Percentiles rank a stretch among this genome's conserved stretches.
Evolutionary conservation across 2,113 vertebrate species (phyloP).

Genomic region (Mixornis gularis): DNA sequence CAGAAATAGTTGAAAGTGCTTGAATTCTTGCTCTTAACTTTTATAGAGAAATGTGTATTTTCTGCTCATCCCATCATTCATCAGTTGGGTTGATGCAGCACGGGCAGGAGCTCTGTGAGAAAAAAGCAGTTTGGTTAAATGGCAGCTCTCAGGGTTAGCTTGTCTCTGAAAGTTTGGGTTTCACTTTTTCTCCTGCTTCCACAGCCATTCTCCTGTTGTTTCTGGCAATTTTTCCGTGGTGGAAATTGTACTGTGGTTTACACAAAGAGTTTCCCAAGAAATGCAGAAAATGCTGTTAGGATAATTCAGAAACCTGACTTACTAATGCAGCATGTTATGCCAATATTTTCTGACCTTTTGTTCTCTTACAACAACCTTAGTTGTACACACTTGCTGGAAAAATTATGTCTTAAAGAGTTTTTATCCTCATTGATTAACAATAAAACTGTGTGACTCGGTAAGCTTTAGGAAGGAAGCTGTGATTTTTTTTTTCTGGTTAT

Average conservation of each 20-base stretch:
- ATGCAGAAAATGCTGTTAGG: not conserved
- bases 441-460: not conserved
- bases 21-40: not conserved
- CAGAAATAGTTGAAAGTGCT: not conserved
- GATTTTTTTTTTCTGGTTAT: not conserved
- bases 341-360: not conserved
- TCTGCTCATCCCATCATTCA: not conserved
- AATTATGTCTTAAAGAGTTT: not conserved
- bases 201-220: not conserved
- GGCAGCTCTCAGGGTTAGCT: not conserved
- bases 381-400: not conserved
- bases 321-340: not conserved
- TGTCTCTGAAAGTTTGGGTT: not conserved
- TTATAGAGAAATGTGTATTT: not conserved
- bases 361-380: not conserved
- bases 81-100: not conserved
- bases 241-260: not conserved
- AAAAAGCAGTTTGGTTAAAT: not conserved
- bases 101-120: not conserved
- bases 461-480: not conserved
- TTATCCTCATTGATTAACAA: constrained; percentile 29
- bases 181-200: not conserved
- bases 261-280: not conserved
- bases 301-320: not conserved
- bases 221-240: not conserved